Evolutionary conservation across 2,113 vertebrate genomes (phyloP), one percentile per base, ranked within the genome.

Genomic region (Tetrao urogallus): DNA sequence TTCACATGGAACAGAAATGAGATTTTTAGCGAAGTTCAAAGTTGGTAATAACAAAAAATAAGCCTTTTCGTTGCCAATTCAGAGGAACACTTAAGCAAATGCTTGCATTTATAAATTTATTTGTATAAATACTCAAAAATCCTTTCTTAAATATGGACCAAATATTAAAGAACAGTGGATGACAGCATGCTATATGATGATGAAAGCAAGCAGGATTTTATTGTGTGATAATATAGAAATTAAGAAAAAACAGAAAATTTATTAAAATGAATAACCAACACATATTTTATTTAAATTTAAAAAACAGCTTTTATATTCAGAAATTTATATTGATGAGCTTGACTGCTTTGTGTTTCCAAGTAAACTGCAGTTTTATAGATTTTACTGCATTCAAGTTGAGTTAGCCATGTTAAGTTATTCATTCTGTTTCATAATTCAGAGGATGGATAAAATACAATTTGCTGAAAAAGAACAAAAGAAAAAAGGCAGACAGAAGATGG

Each of bases 381-480:
- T 86, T 85, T 67, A 60, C 50, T 94, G 75, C 76, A 57, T 82
- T 67, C 56, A 63, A 56, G 9, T 47, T 7, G 32, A 48, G 15
- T 54, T 48, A 95, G 15, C 32, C 14, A 3, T 54, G 20, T 92
- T 90, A 81, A 82, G 88, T 94, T 72, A 64, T 87, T 95, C 38
- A 76, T 77, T 95, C 58, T 95, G 8, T 36, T 82, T 96, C 92
- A 69, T 52, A 75, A 65, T 84, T 90, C 87, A 97, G 97, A 75
- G n/a, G 30, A 50, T 95, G 94, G 94, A 83, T 86, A n/a, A 72
- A 84, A 63, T 96, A 92, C 60, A 82, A 70, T 69, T 19, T 65
- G 24, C 65, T 80, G 70, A 92, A 32, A 85, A 95, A 73, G 81
- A 84, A 61, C 24, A 36, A 70, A 27, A 73, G 40, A 65, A 77